Conservation (phyloP, 2,797 vertebrate genomes). For the Bovichtus diacanthus region DNA sequence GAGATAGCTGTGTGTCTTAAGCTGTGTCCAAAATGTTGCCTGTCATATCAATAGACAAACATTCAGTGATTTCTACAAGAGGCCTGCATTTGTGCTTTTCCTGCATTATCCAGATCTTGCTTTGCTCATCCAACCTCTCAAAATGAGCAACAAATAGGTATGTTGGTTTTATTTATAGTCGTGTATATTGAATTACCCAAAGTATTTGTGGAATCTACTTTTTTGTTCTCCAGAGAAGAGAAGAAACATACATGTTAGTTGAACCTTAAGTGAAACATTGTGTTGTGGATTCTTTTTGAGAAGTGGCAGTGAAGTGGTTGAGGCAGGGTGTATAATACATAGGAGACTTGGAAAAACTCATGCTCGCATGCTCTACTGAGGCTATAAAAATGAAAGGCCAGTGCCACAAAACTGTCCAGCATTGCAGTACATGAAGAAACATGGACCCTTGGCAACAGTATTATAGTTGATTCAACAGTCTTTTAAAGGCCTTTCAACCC, state of each 20-base stretch:
- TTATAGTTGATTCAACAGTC: slow-evolving; percentile 40
- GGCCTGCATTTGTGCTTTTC: not conserved
- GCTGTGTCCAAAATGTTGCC: slow-evolving; percentile 16
- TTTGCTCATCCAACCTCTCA: slow-evolving; percentile 24
- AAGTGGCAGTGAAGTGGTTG: slow-evolving; percentile 48
- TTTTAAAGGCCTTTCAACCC: slow-evolving; percentile 57
- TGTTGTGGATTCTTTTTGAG: slow-evolving; percentile 56
- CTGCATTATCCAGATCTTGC: slow-evolving; percentile 13
- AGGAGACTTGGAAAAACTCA: slow-evolving; percentile 51
- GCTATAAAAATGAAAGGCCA: slow-evolving; percentile 68
- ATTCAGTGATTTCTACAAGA: slow-evolving; percentile 11
- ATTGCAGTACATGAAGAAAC: slow-evolving; percentile 67
- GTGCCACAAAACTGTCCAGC: slow-evolving; percentile 58
- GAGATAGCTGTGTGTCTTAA: slow-evolving; percentile 9
- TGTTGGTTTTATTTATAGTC: slow-evolving; percentile 49
- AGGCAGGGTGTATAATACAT: slow-evolving; percentile 51
- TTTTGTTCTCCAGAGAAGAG: slow-evolving; percentile 27
- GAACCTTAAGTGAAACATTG: slow-evolving; percentile 68
- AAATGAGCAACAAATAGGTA: not conserved
- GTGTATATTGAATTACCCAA: slow-evolving; percentile 50
- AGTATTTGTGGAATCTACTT: slow-evolving; percentile 44
- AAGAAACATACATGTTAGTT: slow-evolving; percentile 22
- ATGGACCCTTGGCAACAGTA: slow-evolving; percentile 58
- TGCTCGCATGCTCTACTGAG: slow-evolving; percentile 47
- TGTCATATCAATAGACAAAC: slow-evolving; percentile 26